Evolutionary conservation across 1,140 invertebrate genomes (phyloP).

Genomic region (Anagrus nilaparvatae): DNA sequence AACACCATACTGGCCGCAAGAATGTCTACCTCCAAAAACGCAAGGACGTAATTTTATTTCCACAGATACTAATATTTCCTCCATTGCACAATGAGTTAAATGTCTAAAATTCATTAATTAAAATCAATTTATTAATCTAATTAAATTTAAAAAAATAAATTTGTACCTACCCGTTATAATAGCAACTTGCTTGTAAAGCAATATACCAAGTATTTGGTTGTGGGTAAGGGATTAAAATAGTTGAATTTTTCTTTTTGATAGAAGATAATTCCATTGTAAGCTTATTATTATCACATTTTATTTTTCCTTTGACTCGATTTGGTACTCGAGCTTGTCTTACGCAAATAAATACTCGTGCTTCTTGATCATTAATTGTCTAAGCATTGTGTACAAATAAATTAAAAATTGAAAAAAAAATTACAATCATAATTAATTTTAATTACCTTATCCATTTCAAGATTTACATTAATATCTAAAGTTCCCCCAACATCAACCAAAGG

Average conservation of each 20-base stretch:
- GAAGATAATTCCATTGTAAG: slow-evolving; percentile 34
- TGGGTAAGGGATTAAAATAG: slow-evolving; percentile 44
- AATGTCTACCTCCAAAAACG: slow-evolving; percentile 34
- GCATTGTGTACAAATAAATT: slow-evolving; percentile 14
- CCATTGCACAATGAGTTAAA: slow-evolving; percentile 30
- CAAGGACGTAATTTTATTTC: slow-evolving; percentile 43
- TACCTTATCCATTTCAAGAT: slow-evolving; percentile 35
- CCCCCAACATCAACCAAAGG: slow-evolving; percentile 48
- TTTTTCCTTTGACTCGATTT: slow-evolving; percentile 23
- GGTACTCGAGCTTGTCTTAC: slow-evolving; percentile 35
- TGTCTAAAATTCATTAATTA: slow-evolving; percentile 22
- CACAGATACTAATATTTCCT: slow-evolving; percentile 44
- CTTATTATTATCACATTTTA: slow-evolving; percentile 30
- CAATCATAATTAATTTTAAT: slow-evolving; percentile 2
- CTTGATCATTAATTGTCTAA: slow-evolving; percentile 33
- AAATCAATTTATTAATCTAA: slow-evolving; percentile 3
- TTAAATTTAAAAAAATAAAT: slow-evolving; percentile 8
- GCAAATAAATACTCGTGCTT: slow-evolving; percentile 33
- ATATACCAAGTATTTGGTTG: slow-evolving; percentile 46
- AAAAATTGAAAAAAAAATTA: not conserved
- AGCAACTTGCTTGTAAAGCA: slow-evolving; percentile 37
- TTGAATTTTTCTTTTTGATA: slow-evolving; percentile 24
- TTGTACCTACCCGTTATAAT: slow-evolving; percentile 28
- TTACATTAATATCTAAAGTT: slow-evolving; percentile 40
- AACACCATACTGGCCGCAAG: slow-evolving; percentile 41